Percentiles rank a stretch among this genome's conserved stretches.
phyloP scores from a whole-genome alignment of 1,140 invertebrate genomes.

The Stegodyphus mimosarum region DNA sequence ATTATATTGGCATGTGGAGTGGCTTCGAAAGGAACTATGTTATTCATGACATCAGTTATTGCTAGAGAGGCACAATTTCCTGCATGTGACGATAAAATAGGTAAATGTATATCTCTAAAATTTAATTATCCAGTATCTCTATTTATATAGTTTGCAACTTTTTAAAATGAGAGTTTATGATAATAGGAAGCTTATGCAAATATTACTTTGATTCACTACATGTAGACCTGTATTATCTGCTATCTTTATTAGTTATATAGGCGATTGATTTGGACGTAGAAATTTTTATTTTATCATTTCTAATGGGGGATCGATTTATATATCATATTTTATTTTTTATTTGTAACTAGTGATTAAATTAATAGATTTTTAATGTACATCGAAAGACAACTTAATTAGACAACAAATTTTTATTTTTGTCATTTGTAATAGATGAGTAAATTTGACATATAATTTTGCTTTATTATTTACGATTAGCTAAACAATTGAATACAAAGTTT shows the following conservation, averaged over 20 bases:
- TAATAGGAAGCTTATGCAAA: not conserved
- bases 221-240: not conserved
- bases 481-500: too few species aligned
- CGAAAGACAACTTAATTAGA: too few species aligned
- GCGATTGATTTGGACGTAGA: not conserved
- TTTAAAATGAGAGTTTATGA: not conserved
- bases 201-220: not conserved
- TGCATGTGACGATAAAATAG: slow-evolving; percentile 79
- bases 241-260: not conserved
- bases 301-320: too few species aligned
- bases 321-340: too few species aligned
- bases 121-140: not conserved
- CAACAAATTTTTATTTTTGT: too few species aligned
- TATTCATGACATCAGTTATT: slow-evolving; percentile 92
- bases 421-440: too few species aligned
- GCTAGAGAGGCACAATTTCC: slow-evolving; percentile 78
- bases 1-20: slow-evolving; percentile 85
- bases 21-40: slow-evolving; percentile 84
- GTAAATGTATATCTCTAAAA: slow-evolving; percentile 29
- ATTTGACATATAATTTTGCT: too few species aligned
- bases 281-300: not conserved
- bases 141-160: not conserved
- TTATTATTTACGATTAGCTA: too few species aligned
- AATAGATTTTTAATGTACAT: too few species aligned
- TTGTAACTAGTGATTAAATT: too few species aligned